phyloP scores from a whole-genome alignment of 2,113 vertebrate genomes.

The Ariopsis seemanni region DNA sequence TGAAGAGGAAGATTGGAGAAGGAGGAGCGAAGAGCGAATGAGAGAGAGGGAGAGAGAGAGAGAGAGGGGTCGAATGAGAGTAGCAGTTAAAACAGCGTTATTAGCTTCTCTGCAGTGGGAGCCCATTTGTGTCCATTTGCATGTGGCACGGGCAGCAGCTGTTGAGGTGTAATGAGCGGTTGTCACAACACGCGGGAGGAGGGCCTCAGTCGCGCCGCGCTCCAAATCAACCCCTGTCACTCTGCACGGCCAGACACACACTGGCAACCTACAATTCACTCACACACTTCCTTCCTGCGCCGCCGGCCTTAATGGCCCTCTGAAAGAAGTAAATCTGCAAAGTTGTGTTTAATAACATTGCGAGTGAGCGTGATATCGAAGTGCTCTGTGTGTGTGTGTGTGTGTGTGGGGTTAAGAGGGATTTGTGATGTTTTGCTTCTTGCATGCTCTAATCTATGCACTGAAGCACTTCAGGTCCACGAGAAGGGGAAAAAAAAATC shows the following conservation, averaged over 20 bases:
- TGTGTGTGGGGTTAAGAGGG: slow-evolving; percentile 84
- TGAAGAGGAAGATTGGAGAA: slow-evolving; percentile 2
- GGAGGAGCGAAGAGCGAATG: slow-evolving; percentile 52
- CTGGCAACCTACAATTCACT: slow-evolving; percentile 99
- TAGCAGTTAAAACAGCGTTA: slow-evolving; percentile 77
- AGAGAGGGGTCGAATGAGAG: slow-evolving; percentile 5
- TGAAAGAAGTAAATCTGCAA: slow-evolving; percentile 96
- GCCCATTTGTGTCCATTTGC: slow-evolving; percentile 99
- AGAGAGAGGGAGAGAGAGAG: slow-evolving; percentile 67
- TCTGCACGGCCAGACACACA: slow-evolving; percentile 82
- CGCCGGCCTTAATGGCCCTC: slow-evolving; percentile 97
- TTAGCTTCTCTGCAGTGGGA: slow-evolving; percentile 90
- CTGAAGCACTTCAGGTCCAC: slow-evolving; percentile 73
- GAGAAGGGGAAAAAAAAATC: not conserved
- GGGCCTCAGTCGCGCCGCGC: slow-evolving; percentile 77
- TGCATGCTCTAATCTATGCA: slow-evolving; percentile 93
- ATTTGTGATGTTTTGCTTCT: slow-evolving; percentile 96
- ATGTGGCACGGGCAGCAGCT: slow-evolving; percentile 93
- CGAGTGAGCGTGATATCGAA: slow-evolving; percentile 85
- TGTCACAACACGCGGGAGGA: slow-evolving; percentile 99
- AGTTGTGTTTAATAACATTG: slow-evolving; percentile 96
- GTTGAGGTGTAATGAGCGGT: slow-evolving; percentile 97
- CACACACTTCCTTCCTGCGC: slow-evolving; percentile 87
- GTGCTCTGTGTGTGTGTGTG: slow-evolving; percentile 61
- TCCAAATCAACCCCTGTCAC: slow-evolving; percentile 99